Evolutionary conservation across 1,140 invertebrate species (phyloP).

Genomic region (Orchestia grillus): DNA sequence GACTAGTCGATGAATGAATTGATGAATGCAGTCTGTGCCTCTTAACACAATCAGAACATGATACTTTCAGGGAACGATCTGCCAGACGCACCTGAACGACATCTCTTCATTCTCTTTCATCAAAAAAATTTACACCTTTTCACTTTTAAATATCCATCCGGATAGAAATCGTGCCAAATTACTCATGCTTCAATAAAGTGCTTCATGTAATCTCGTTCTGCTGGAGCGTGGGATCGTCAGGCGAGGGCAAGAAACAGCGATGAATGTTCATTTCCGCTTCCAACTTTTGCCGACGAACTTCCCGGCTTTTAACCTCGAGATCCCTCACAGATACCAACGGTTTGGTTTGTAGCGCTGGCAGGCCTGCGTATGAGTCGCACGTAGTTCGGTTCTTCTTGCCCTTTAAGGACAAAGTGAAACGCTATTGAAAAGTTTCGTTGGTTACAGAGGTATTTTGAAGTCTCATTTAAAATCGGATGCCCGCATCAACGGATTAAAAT

Average conservation of each 20-base stretch:
- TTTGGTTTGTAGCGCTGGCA: background rate
- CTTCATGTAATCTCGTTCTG: background rate
- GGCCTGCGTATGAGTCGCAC: background rate
- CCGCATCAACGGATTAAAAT: too few species aligned
- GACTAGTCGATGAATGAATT: background rate
- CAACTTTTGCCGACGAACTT: background rate
- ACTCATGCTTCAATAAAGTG: background rate
- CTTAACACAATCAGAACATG: background rate
- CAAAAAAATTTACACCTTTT: background rate
- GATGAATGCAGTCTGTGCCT: background rate
- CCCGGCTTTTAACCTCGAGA: background rate
- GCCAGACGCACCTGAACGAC: background rate
- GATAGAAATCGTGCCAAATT: background rate
- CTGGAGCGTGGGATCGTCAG: background rate
- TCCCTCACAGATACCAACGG: background rate
- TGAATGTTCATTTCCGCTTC: background rate
- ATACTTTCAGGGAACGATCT: too few species aligned
- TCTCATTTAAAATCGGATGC: too few species aligned
- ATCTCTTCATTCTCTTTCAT: background rate
- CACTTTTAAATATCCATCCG: background rate
- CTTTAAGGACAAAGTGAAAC: background rate
- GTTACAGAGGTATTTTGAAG: background rate
- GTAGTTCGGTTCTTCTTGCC: background rate
- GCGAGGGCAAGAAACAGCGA: background rate
- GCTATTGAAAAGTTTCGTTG: background rate